Base-by-base conservation (phyloP, 64 coral and sea anemone species). In the Montipora foliosa region DNA sequence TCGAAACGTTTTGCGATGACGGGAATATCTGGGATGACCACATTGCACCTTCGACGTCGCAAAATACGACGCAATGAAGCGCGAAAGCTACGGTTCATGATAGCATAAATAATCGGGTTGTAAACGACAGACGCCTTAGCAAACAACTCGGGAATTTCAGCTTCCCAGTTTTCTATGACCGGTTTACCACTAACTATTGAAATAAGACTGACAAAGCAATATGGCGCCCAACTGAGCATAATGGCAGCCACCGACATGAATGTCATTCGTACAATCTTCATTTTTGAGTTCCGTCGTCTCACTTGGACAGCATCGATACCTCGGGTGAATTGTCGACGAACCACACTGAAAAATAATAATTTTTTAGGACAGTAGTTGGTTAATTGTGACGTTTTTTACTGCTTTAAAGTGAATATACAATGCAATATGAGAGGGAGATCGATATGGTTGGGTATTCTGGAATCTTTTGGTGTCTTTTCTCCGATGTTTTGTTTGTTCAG, bases 101-200 rank as follows among this genome's bases (percentile, higher is more conserved):
- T 15, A 5, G 64, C 83, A 49, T 93, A 96, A 12, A 96, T 88
- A 5, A 96, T 0, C 12, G 95, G 91, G 66, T 96, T 96, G 57
- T 70, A 96, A 11, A 96, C 61, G 10, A 96, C 95, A 10, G 95
- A 93, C 57, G 91, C 80, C 89, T 96, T 96, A 74, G 95, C 95
- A 79, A 96, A 58, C 47, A 90, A 49, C 24, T 96, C 95, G 17
- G 95, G 91, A 19, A 96, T 89, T 44, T 93, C 86, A 8, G 91
- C 81, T 69, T 77, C 47, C 8, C 88, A 80, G 1, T 68, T 53
- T 55, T 47, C 76, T 67, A 96, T 22, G 0, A 90, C 6, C 4
- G 58, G 79, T 14, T n/a, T 66, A 0, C 78, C 29, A 15, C 20
- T 84, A 7, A 96, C n/a, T 15, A 89, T 52, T 13, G 91, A 87